A percentile compares a stretch with the other conserved stretches of the same genome.
Evolutionary conservation across 2,888 invertebrate species (phyloP).

Genomic region (Harmothoe impar): DNA sequence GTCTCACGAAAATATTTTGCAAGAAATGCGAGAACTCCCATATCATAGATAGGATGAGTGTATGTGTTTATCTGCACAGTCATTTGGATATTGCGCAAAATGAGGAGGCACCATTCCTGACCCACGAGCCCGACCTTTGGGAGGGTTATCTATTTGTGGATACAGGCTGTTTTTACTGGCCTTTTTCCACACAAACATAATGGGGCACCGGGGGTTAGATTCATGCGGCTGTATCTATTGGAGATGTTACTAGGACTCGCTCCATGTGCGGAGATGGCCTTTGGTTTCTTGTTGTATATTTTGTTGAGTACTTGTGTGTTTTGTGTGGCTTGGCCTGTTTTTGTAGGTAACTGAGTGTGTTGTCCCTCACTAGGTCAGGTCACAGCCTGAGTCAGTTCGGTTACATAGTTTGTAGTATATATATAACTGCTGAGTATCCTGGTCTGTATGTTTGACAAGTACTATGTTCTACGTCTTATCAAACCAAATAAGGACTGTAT

Average conservation of each 20-base stretch:
- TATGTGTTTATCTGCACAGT: not conserved
- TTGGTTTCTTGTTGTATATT: not conserved
- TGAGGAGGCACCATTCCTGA: not conserved
- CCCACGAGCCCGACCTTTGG: not conserved
- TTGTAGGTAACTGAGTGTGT: conserved; percentile 2
- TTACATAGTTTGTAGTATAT: not conserved
- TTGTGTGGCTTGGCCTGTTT: not conserved
- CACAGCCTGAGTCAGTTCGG: not conserved
- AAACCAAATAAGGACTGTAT: too few species aligned
- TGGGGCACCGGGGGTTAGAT: not conserved
- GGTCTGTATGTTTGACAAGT: not conserved
- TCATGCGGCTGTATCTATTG: too few species aligned
- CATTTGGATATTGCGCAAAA: conserved; percentile 22
- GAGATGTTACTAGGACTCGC: too few species aligned
- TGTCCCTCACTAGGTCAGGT: not conserved
- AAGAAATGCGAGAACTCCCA: not conserved
- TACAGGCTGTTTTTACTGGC: not conserved
- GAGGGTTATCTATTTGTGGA: conserved; percentile 4
- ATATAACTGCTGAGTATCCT: not conserved
- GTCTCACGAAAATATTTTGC: not conserved
- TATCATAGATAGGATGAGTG: not conserved
- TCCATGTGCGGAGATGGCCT: too few species aligned
- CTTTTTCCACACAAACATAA: not conserved
- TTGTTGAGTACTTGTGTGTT: conserved; percentile 8
- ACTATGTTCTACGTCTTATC: not conserved